phyloP scores from a whole-genome alignment of 2,888 invertebrate genomes.

The Dasysyrphus albostriatus region DNA sequence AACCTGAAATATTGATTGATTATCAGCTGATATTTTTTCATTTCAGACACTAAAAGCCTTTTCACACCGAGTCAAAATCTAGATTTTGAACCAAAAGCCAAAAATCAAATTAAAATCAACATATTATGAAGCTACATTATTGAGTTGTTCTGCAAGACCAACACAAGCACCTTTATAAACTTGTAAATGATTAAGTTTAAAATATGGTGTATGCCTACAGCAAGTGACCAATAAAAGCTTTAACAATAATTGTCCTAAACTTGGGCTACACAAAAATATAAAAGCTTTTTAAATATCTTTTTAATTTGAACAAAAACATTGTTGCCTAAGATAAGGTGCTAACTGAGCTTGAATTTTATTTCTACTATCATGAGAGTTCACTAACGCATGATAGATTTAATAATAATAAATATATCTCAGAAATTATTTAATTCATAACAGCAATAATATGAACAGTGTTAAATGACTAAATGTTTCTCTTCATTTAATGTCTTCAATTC shows the following conservation, averaged over 20 bases:
- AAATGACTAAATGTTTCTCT: too few species aligned
- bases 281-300: background rate
- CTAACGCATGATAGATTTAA: background rate
- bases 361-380: background rate
- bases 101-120: too few species aligned
- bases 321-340: background rate
- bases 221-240: background rate
- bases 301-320: background rate
- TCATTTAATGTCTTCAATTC: too few species aligned
- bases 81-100: too few species aligned
- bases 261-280: background rate
- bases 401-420: background rate
- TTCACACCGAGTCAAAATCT: too few species aligned
- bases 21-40: too few species aligned
- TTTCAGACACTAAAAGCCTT: too few species aligned
- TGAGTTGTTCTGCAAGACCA: background rate
- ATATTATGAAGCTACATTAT: too few species aligned
- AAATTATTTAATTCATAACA: too few species aligned
- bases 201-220: background rate
- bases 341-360: background rate
- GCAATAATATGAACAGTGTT: too few species aligned
- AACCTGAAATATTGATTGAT: too few species aligned
- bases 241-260: background rate
- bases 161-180: background rate
- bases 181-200: background rate